Conservation (phyloP, 2,797 vertebrate genomes). For the Synaphobranchus kaupii region DNA sequence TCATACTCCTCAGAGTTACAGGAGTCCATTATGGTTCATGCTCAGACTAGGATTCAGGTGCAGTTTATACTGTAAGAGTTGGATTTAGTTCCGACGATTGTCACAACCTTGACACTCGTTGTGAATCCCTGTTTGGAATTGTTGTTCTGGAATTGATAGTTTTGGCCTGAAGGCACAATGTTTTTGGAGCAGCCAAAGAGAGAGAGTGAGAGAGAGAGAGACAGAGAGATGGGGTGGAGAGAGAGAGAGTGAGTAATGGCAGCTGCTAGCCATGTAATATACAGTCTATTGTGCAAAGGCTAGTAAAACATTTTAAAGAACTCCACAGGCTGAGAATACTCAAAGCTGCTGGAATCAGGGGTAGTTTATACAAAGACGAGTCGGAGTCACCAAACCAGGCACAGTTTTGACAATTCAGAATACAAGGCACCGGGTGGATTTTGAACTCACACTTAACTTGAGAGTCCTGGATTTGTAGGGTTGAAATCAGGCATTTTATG, state of each 20-base stretch:
- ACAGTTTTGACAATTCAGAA: neutral
- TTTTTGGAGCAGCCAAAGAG: neutral
- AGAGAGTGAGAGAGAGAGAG: neutral
- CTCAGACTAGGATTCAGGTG: neutral
- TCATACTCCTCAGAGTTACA: neutral
- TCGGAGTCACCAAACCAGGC: neutral
- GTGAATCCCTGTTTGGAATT: neutral
- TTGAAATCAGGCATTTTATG: neutral
- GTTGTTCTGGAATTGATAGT: constrained; percentile 8
- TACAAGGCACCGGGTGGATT: neutral
- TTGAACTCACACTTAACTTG: neutral
- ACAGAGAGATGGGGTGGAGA: neutral
- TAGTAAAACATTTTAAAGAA: constrained; percentile 4
- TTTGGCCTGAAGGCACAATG: constrained; percentile 1
- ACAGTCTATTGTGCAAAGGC: constrained; percentile 1
- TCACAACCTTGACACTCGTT: neutral
- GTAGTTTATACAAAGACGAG: neutral
- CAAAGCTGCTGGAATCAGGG: neutral
- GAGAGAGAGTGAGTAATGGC: neutral
- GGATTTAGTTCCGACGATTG: neutral
- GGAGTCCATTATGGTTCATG: neutral
- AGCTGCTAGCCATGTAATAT: constrained; percentile 3
- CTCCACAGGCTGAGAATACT: neutral
- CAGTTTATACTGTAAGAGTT: neutral
- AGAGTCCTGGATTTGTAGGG: neutral